Base-by-base conservation (phyloP, 2,888 invertebrate species). In the Cantharis nigra region DNA sequence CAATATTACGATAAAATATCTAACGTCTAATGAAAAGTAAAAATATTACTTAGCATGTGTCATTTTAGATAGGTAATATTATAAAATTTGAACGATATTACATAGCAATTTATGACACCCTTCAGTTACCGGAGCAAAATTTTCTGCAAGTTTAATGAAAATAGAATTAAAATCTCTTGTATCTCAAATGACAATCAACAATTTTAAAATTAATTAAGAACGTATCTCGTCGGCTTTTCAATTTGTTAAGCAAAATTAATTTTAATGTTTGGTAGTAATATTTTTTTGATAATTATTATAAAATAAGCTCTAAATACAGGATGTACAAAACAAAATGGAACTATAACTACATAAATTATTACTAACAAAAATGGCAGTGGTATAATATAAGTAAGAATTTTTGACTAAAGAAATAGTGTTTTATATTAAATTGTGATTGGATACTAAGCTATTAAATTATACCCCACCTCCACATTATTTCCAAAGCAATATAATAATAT, bases 1-100 rank as follows among this genome's bases (percentile, higher is more conserved):
- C n/a, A n/a, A 49, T 49, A n/a, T 49, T n/a, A 49, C 0, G 49
- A 49, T 49, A 49, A 49, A 49, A 49, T 49, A 49, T 49, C 49
- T 49, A 49, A 49, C 49, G 49, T 49, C 49, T 49, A 49, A 49
- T 49, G 49, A 49, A 49, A 49, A 49, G 49, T 49, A 49, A 13
- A 49, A 49, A 49, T 49, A 49, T 49, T 49, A n/a, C 49, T 49
- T 49, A 49, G 49, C 49, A 49, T n/a, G 49, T 49, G 49, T 49
- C 49, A 49, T 49, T 49, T 49, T 9, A 70, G 65, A 49, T 70
- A 75, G 67, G 71, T 67, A 75, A 75, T 75, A 75, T 67, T 75
- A 75, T 67, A 65, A 75, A 74, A 74, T 70, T 74, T 70, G 14
- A 70, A 18, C 30, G 7, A n/a, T 49, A 49, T 49, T 49, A 49